Conservation (phyloP, 2,888 invertebrate species). For the Dasypogon diadema region DNA sequence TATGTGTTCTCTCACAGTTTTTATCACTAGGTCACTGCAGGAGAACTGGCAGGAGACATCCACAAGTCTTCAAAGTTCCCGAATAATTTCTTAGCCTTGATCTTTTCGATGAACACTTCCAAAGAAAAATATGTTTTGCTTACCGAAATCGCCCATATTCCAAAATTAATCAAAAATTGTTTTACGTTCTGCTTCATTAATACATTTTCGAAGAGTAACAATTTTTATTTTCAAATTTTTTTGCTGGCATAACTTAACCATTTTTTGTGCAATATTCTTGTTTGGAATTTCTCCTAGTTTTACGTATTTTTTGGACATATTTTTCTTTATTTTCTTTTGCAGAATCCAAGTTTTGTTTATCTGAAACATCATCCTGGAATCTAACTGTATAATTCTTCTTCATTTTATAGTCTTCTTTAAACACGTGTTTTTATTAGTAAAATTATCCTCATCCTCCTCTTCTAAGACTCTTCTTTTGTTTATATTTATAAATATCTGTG, state of each 20-base stretch:
- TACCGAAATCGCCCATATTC: constrained; percentile 25
- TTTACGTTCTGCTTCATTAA: constrained; percentile 15
- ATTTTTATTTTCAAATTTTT: neutral
- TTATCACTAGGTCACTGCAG: constrained; percentile 18
- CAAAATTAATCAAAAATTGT: constrained; percentile 18
- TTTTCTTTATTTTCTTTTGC: constrained; percentile 20
- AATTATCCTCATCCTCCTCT: constrained; percentile 6
- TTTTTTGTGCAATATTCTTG: neutral
- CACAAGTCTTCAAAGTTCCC: too few relatives aligned
- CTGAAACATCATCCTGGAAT: constrained; percentile 6
- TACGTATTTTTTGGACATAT: constrained; percentile 5
- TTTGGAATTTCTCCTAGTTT: neutral
- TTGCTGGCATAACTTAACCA: neutral
- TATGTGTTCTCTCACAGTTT: constrained; percentile 36
- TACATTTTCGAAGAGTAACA: constrained; percentile 17
- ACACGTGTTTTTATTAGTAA: too few relatives aligned
- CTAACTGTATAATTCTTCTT: constrained; percentile 6
- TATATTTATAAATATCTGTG: constrained; percentile 20
- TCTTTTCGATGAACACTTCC: too few relatives aligned
- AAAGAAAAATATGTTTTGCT: constrained; percentile 13
- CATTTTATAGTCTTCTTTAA: neutral
- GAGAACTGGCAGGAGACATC: neutral
- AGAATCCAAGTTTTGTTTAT: neutral
- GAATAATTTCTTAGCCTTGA: too few relatives aligned
- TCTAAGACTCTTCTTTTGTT: constrained; percentile 22